A percentile compares a stretch with the other conserved stretches of the same genome.
phyloP scores from a whole-genome alignment of 2,797 vertebrate species.

The Melanotaenia pygmaea region DNA sequence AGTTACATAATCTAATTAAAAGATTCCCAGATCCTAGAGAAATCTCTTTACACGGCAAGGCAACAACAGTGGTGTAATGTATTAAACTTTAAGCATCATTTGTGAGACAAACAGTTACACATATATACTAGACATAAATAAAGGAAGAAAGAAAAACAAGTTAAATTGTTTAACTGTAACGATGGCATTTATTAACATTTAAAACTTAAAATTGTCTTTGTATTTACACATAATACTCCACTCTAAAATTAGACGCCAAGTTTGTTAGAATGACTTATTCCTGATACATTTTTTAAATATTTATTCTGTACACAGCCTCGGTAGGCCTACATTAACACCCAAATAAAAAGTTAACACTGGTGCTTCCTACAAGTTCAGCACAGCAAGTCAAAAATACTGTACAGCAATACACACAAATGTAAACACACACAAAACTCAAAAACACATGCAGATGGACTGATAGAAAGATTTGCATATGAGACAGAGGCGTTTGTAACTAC shows the following conservation, averaged over 20 bases:
- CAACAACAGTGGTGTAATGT: too few relatives aligned
- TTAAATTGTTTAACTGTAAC: conserved; percentile 2
- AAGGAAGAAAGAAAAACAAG: background rate
- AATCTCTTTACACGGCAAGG: too few relatives aligned
- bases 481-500: background rate
- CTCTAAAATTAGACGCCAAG: conserved; percentile 6
- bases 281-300: too few relatives aligned
- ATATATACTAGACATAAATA: background rate
- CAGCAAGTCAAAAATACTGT: conserved; percentile 13
- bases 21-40: too few relatives aligned
- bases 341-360: conserved; percentile 21
- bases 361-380: conserved; percentile 7
- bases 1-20: too few relatives aligned
- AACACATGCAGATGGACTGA: background rate
- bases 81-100: too few relatives aligned
- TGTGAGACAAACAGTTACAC: background rate
- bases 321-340: background rate
- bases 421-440: background rate
- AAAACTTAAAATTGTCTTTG: conserved; percentile 18
- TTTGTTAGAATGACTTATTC: background rate
- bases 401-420: conserved; percentile 18
- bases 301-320: conserved; percentile 16
- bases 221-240: conserved; percentile 38
- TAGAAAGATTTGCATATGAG: background rate
- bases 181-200: conserved; percentile 24